These are phyloP conservation scores for Luperina testacea DNA, from an alignment of 2,888 invertebrate species.

Conservation along the genomic window DNA sequence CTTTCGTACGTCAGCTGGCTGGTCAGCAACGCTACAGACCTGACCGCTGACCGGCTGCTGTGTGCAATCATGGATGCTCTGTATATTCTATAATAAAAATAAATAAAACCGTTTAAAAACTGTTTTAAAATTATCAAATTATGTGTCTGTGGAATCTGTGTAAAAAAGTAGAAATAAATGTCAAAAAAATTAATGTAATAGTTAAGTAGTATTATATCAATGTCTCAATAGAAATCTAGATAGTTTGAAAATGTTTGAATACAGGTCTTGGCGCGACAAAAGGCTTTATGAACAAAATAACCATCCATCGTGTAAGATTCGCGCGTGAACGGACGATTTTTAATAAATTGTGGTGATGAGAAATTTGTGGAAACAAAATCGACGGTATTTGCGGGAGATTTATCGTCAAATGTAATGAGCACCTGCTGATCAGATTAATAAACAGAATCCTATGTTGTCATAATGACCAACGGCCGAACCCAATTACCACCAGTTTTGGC, in stretches of 20 bases:
- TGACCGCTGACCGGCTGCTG: no score
- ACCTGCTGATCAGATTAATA: constrained; percentile 10
- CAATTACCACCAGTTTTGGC: not conserved
- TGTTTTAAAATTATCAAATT: not conserved
- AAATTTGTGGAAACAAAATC: not conserved
- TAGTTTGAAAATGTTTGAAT: not conserved
- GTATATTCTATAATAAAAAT: not conserved
- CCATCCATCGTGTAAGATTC: not conserved
- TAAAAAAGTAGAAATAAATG: not conserved
- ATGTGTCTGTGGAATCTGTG: not conserved
- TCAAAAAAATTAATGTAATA: constrained; percentile 1
- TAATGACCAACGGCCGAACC: not conserved
- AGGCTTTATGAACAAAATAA: not conserved
- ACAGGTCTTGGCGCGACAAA: not conserved
- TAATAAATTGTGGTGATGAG: constrained; percentile 7
- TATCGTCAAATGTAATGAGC: not conserved
- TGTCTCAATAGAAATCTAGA: not conserved
- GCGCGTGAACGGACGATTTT: constrained; percentile 24
- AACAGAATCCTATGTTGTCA: not conserved
- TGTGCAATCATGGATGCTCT: not conserved
- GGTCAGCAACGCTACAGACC: not conserved
- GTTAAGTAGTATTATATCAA: not conserved
- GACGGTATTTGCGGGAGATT: not conserved
- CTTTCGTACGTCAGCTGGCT: not conserved
- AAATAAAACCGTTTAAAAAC: no score